Evolutionary conservation across 1,140 invertebrate species (phyloP), one percentile per base, ranked within the genome.

Genomic region (Cherax quadricarinatus): DNA sequence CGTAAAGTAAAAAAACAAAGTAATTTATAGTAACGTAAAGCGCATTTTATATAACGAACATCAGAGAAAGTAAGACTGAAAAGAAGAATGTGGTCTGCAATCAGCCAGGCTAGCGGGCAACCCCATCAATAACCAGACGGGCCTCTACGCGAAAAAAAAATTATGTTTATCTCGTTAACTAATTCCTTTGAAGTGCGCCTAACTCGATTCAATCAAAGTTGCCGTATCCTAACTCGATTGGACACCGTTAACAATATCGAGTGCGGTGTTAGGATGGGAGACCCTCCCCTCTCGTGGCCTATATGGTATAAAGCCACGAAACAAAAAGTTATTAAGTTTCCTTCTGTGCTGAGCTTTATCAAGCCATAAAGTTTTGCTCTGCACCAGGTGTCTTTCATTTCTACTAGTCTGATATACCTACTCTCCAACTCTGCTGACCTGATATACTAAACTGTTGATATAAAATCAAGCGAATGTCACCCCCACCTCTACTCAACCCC

Each of bases 171-270:
- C 24, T 30, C 24, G 70, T 75, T 75, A 75, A n/a, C 70, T n/a
- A 30, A 30, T 75, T 24, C 24, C 70, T 75, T 75, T 30, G 70
- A 24, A 12, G 4, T 75, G 70, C 6, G 24, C 24, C 16, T n/a
- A 75, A 30, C 70, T 75, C 70, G 30, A 30, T 75, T 24, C 24
- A 75, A 30, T 30, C 70, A 24, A 30, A 30, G 70, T 12, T 30
- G 21, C 6, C 70, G 9, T 75, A 75, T 75, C 70, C n/a, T 75
- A 75, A 75, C n/a, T 75, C n/a, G 24, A 75, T n/a, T 75, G 70
- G 70, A 75, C 70, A 75, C n/a, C 70, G 70, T 75, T 21, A 75
- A 75, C 70, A 75, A 75, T 75, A 75, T 12, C 30, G 21, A 66
- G 18, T 21, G 62, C 21, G 62, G 5, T 24, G 70, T 24, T 24